Base-by-base conservation (phyloP, 2,797 vertebrate species). In the Spinus pinus region DNA sequence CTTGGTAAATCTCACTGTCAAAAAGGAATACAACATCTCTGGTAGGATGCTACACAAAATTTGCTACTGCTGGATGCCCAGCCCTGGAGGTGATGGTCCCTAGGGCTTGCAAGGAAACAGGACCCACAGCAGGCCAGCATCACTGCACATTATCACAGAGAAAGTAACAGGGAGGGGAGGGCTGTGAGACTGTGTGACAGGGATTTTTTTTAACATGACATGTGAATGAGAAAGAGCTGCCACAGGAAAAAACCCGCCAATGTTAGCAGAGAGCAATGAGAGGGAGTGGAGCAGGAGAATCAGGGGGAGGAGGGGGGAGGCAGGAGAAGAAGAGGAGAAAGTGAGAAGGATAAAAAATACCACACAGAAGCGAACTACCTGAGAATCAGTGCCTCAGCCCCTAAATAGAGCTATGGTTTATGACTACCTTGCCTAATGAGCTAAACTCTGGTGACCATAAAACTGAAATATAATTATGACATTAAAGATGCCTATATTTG, bases 401-500 rank as follows among this genome's bases (percentile, higher is more conserved):
- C 94, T 97, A 97, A 98, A 96, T 95, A 94, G 94, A 96, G 79
- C 88, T 90, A n/a, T 97, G 85, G 91, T 98, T 98, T 98, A 98
- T 96, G 97, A 98, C 97, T 93, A 65, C 88, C 97, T 97, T 67
- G 93, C 95, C 98, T 98, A 97, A 98, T 97, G 97, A 98, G 98
- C 97, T 98, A 96, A 98, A 98, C 97, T 98, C 96, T 95, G 96
- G 98, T 98, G 98, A 98, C 98, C 98, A 98, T 98, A 98, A 98
- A 98, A 98, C 96, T 98, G 97, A 98, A 98, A 98, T 98, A 98
- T 99, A 98, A 99, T 98, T 99, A 98, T 98, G 98, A 98, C 98
- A 98, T 98, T 98, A 99, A 98, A 98, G 98, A 98, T 98, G 98
- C 98, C 98, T 98, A 98, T 98, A 98, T 98, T 98, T 98, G 98